These are phyloP conservation scores for Drosophila suboccidentalis DNA, from an alignment of 2,888 invertebrate species.

Conservation along the genomic window DNA sequence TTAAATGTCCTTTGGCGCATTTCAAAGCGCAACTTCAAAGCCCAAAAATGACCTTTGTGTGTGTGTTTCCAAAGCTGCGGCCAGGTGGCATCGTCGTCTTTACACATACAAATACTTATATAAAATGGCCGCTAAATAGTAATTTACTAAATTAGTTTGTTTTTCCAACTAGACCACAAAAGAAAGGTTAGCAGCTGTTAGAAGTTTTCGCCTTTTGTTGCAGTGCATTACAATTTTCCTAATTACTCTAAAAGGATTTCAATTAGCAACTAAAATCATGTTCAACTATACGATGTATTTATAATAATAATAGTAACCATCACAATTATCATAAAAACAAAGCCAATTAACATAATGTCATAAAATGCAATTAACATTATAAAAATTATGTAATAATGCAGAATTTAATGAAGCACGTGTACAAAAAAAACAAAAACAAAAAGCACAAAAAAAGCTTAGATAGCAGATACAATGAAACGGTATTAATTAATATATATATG, in stretches of 20 bases:
- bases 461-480: conserved; percentile 46
- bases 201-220: conserved; percentile 38
- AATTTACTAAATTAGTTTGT: conserved; percentile 81
- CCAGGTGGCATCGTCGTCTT: conserved; percentile 41
- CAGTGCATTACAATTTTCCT: conserved; percentile 58
- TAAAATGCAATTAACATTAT: conserved; percentile 72
- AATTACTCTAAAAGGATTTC: conserved; percentile 80
- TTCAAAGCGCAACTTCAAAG: conserved; percentile 78
- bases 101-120: conserved; percentile 12
- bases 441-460: conserved; percentile 26
- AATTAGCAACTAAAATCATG: conserved; percentile 64
- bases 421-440: conserved; percentile 13
- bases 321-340: conserved; percentile 35
- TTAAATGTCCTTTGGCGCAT: conserved; percentile 79
- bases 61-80: conserved; percentile 59
- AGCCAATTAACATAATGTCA: conserved; percentile 65
- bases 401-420: conserved; percentile 49
- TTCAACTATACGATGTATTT: conserved; percentile 37
- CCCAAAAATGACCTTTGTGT: conserved; percentile 74
- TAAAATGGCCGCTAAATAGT: conserved; percentile 73
- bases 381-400: conserved; percentile 43
- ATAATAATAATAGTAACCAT: conserved; percentile 48
- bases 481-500: conserved; percentile 51
- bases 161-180: conserved; percentile 63
- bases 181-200: conserved; percentile 10